A percentile compares a stretch with the other conserved stretches of the same genome.
Conservation (phyloP, 2,113 vertebrate genomes). For the Chaetodon auriga region DNA sequence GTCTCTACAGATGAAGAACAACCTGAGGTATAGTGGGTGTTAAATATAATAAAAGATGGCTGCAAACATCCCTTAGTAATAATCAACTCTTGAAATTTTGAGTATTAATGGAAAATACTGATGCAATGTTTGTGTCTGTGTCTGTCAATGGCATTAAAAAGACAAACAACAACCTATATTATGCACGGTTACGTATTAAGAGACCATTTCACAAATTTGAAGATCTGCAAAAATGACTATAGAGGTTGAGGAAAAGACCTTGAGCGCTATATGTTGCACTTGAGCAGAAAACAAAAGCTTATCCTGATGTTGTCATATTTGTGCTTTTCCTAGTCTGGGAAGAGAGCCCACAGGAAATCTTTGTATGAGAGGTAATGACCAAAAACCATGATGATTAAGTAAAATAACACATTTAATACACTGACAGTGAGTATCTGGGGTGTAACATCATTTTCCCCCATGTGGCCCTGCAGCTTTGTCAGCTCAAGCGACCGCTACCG, state of each 20-base stretch:
- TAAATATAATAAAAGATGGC: neutral
- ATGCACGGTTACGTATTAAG: neutral
- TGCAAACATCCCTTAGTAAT: neutral
- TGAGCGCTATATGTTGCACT: neutral
- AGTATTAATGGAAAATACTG: neutral
- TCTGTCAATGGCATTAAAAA: neutral
- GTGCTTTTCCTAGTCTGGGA: conserved; percentile 81
- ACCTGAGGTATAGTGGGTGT: conserved; percentile 83
- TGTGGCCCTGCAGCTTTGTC: conserved; percentile 86
- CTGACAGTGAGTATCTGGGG: neutral
- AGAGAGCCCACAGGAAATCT: conserved; percentile 89
- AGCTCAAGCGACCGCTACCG: conserved; percentile 86
- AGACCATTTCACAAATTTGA: neutral
- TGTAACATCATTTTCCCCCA: neutral
- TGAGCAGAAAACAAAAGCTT: conserved; percentile 3
- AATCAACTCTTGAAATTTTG: neutral
- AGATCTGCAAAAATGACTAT: neutral
- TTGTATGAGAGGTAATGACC: conserved; percentile 90
- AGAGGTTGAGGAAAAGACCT: neutral
- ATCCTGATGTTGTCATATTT: conserved; percentile 10
- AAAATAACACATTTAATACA: neutral
- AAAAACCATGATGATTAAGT: neutral
- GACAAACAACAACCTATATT: neutral
- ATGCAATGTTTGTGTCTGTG: neutral
- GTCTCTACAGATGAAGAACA: conserved; percentile 91